phyloP scores from a whole-genome alignment of 92 coral and sea anemone genomes.

The Epizoanthus stellaris region DNA sequence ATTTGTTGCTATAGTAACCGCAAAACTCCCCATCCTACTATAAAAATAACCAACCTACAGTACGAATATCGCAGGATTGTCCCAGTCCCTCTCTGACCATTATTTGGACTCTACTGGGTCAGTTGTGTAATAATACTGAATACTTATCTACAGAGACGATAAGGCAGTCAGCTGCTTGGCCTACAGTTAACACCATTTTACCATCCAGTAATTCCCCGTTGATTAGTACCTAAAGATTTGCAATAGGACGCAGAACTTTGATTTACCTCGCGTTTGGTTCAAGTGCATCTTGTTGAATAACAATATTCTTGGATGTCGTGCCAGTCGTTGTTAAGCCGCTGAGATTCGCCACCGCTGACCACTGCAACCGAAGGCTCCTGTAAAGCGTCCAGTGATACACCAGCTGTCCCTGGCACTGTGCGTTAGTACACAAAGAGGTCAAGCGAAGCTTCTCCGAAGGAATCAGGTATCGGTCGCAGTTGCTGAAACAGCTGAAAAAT shows the following conservation, averaged over 20 bases:
- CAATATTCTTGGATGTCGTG: slow-evolving; percentile 3
- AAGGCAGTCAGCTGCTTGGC: too few species aligned
- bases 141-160: too few species aligned
- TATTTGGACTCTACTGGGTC: too few species aligned
- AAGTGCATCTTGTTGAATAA: not conserved
- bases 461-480: slow-evolving; percentile 22
- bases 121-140: too few species aligned
- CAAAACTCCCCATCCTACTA: too few species aligned
- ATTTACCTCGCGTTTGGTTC: slow-evolving; percentile 10
- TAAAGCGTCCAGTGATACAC: slow-evolving; percentile 25
- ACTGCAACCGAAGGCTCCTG: not conserved
- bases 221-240: too few species aligned
- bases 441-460: slow-evolving; percentile 34
- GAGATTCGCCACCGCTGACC: slow-evolving; percentile 14
- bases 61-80: too few species aligned
- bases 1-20: too few species aligned
- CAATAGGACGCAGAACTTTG: not conserved
- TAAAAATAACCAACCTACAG: too few species aligned
- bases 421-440: not conserved
- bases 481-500: slow-evolving; percentile 34
- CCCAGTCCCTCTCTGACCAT: too few species aligned
- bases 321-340: slow-evolving; percentile 1
- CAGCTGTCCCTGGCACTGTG: not conserved
- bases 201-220: too few species aligned
- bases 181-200: too few species aligned